A percentile compares a stretch with the other conserved stretches of the same genome.
Evolutionary conservation across 2,797 vertebrate species (phyloP).

Genomic region (Acanthurus lineatus): DNA sequence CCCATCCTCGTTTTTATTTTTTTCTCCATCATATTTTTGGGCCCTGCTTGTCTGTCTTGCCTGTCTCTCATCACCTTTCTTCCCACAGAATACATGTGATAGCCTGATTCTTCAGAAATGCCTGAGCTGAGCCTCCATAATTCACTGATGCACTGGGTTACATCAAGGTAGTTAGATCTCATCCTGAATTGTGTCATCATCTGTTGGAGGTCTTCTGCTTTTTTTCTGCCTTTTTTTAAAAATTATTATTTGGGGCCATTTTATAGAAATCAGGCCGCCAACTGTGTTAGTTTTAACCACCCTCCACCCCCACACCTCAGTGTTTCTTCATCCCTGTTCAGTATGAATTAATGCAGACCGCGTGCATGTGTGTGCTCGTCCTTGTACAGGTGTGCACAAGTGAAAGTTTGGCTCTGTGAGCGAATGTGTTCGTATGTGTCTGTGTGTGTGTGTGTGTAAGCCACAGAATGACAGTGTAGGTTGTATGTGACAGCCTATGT

Average conservation of each 20-base stretch:
- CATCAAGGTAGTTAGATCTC: slow-evolving; percentile 56
- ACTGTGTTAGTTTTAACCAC: slow-evolving; percentile 67
- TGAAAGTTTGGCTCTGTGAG: slow-evolving; percentile 60
- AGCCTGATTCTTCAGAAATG: slow-evolving; percentile 73
- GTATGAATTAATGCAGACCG: slow-evolving; percentile 69
- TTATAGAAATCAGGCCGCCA: slow-evolving; percentile 70
- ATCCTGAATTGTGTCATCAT: slow-evolving; percentile 54
- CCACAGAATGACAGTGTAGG: slow-evolving; percentile 44
- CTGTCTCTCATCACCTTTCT: slow-evolving; percentile 77
- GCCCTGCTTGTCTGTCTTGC: slow-evolving; percentile 73
- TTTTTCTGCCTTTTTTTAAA: slow-evolving; percentile 23
- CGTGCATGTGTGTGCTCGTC: slow-evolving; percentile 54
- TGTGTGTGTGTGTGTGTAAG: slow-evolving; percentile 4
- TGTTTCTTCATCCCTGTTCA: slow-evolving; percentile 63
- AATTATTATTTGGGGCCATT: slow-evolving; percentile 32
- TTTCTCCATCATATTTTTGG: slow-evolving; percentile 16
- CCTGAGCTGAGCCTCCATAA: slow-evolving; percentile 46
- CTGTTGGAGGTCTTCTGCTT: slow-evolving; percentile 36
- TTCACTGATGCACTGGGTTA: slow-evolving; percentile 41
- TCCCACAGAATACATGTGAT: slow-evolving; percentile 83
- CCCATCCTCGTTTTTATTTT: slow-evolving; percentile 38
- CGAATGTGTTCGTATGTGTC: slow-evolving; percentile 12
- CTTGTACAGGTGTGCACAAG: slow-evolving; percentile 64
- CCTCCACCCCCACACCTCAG: slow-evolving; percentile 59
- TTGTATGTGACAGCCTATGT: slow-evolving; percentile 39